These are phyloP conservation scores for Alosa alosa DNA, from an alignment of 2,113 vertebrate genomes.

Conservation along the genomic window DNA sequence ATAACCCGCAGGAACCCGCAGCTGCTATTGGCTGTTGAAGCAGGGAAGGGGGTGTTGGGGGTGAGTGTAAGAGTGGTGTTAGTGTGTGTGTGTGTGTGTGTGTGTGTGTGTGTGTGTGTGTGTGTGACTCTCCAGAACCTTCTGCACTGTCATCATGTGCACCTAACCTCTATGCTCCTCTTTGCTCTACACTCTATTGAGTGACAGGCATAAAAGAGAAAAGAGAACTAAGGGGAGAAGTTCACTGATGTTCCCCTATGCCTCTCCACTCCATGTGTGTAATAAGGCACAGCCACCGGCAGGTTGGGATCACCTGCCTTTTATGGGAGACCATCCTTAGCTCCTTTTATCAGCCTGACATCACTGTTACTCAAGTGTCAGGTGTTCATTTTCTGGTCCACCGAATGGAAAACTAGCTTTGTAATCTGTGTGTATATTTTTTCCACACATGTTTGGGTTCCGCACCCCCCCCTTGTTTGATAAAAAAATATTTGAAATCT, in stretches of 20 bases:
- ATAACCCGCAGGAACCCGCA: constrained; percentile 24
- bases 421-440: background rate
- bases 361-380: background rate
- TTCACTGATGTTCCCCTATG: background rate
- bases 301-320: background rate
- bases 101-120: constrained; percentile 1
- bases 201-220: background rate
- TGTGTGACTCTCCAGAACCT: background rate
- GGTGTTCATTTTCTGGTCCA: background rate
- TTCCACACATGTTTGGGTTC: constrained; percentile 3
- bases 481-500: constrained; percentile 11
- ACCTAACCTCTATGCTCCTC: background rate
- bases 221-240: background rate
- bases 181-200: background rate
- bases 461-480: background rate
- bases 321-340: background rate
- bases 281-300: background rate
- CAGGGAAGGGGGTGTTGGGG: background rate
- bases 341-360: background rate
- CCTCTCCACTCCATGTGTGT: background rate
- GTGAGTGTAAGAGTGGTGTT: background rate
- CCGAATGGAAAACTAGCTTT: background rate
- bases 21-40: constrained; percentile 4
- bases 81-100: too few relatives aligned
- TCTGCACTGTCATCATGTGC: constrained; percentile 30